Conservation (phyloP, 1,140 invertebrate species). For the Nomia melanderi region DNA sequence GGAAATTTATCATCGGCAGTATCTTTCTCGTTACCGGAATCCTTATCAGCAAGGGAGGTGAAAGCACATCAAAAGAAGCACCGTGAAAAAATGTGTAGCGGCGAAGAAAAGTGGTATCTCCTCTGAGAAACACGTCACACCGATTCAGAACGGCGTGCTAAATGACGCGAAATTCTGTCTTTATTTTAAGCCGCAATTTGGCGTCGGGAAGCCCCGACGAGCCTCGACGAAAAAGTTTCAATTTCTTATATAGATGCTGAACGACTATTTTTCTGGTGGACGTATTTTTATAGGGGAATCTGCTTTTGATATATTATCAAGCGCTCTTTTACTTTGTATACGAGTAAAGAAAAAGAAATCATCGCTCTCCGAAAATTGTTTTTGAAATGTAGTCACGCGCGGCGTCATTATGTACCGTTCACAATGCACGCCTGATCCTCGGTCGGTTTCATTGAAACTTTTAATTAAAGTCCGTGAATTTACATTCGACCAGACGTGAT, state of each 20-base stretch:
- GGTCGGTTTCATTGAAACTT: slow-evolving; percentile 60
- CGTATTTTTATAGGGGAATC: not conserved
- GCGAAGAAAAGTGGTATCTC: not conserved
- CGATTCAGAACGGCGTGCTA: not conserved
- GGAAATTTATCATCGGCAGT: slow-evolving; percentile 45
- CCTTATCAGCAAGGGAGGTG: slow-evolving; percentile 23
- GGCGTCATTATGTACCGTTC: slow-evolving; percentile 62
- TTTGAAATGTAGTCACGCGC: slow-evolving; percentile 47
- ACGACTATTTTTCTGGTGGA: no score
- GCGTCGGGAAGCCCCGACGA: no score
- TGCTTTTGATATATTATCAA: slow-evolving; percentile 5
- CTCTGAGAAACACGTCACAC: not conserved
- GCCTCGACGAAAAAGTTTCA: no score
- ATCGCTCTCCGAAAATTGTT: slow-evolving; percentile 56
- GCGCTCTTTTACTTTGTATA: no score
- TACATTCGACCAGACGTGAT: slow-evolving; percentile 62
- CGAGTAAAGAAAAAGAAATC: no score
- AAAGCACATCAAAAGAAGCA: slow-evolving; percentile 12
- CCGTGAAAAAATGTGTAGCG: not conserved
- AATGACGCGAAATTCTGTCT: not conserved
- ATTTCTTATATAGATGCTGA: no score
- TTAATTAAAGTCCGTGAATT: slow-evolving; percentile 70
- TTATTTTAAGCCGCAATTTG: not conserved
- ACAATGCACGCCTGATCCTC: slow-evolving; percentile 49
- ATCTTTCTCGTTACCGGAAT: slow-evolving; percentile 41